These are phyloP conservation scores for Blennius ocellaris DNA, from an alignment of 2,113 vertebrate genomes.

Conservation along the genomic window DNA sequence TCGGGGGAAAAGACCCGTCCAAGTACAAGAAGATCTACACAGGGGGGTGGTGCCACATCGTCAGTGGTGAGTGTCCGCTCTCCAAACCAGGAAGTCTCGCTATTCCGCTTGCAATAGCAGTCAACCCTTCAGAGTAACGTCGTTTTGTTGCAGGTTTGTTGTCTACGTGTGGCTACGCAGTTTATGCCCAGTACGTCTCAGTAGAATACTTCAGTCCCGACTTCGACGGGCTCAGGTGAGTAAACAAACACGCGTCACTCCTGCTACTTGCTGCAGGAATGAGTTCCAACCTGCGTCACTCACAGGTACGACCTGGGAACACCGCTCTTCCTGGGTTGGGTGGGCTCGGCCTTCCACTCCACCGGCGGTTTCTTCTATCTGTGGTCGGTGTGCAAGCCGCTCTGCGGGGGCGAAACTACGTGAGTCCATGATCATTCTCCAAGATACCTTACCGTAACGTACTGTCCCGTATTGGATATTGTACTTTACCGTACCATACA, in stretches of 20 bases:
- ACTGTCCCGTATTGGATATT: no score
- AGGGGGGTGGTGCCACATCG: constrained; percentile 76
- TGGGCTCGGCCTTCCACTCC: constrained; percentile 76
- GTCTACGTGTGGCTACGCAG: constrained; percentile 73
- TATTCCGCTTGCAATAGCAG: no score
- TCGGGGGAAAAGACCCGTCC: constrained; percentile 78
- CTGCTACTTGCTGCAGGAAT: no score
- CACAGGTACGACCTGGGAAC: constrained; percentile 82
- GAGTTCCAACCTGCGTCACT: background rate
- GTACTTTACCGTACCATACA: no score
- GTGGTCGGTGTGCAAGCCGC: constrained; percentile 73
- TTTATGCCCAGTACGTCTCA: constrained; percentile 78
- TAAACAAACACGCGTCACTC: background rate
- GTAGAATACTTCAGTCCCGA: constrained; percentile 69
- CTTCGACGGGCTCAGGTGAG: constrained; percentile 74
- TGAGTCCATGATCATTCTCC: constrained; percentile 54
- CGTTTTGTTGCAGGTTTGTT: constrained; percentile 63
- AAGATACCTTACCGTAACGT: no score
- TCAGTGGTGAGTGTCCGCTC: constrained; percentile 70
- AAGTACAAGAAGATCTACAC: constrained; percentile 77
- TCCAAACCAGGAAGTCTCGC: no score
- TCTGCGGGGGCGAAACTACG: constrained; percentile 54
- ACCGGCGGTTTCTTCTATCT: constrained; percentile 79
- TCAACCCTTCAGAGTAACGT: no score
- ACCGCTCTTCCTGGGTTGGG: constrained; percentile 84